phyloP scores from a whole-genome alignment of 2,113 vertebrate genomes.

The Erythrocercus mccallii region DNA sequence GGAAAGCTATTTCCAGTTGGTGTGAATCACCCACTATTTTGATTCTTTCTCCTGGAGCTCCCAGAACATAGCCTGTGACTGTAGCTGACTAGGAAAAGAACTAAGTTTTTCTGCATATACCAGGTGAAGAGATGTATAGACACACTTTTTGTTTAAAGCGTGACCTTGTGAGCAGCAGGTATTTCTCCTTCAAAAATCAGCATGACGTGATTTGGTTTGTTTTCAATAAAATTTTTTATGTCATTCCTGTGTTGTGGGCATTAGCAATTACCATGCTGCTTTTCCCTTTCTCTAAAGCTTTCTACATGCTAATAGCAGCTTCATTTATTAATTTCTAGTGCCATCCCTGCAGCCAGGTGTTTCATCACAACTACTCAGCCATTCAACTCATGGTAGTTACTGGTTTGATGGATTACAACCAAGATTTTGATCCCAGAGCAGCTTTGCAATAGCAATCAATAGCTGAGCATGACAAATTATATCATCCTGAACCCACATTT shows the following conservation, averaged over 20 bases:
- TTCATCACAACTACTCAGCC: not conserved
- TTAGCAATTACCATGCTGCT: not conserved
- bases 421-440: slow-evolving; percentile 10
- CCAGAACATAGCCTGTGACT: not conserved
- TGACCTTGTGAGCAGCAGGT: not conserved
- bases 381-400: not conserved
- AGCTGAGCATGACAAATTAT: not conserved
- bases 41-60: not conserved
- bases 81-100: not conserved
- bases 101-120: not conserved
- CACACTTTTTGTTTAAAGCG: not conserved
- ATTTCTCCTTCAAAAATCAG: not conserved
- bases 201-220: not conserved
- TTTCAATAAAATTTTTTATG: not conserved
- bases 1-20: not conserved
- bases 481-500: not conserved
- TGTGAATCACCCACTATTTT: not conserved
- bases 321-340: not conserved
- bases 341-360: not conserved
- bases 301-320: not conserved
- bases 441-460: not conserved
- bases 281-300: not conserved
- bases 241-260: not conserved
- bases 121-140: not conserved
- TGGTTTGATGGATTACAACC: slow-evolving; percentile 25